These are phyloP conservation scores for Phylloscopus whistleri DNA, from an alignment of 2,113 vertebrate species.

Conservation along the genomic window DNA sequence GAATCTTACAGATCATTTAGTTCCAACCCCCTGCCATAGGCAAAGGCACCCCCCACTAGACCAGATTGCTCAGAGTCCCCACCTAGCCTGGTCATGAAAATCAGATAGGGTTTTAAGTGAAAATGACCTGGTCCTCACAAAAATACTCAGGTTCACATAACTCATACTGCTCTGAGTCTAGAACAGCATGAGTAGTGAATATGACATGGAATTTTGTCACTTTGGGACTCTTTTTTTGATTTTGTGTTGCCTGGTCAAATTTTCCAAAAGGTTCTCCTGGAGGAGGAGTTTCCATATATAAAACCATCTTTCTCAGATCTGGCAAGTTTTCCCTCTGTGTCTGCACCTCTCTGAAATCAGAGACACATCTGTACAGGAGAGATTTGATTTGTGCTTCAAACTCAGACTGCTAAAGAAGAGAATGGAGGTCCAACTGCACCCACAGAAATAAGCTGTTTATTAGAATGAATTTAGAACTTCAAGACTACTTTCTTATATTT, in stretches of 20 bases:
- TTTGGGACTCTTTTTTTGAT: neutral
- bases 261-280: neutral
- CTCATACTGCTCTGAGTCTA: neutral
- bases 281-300: neutral
- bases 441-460: neutral
- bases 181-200: accelerated
- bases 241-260: neutral
- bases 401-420: neutral
- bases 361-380: neutral
- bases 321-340: neutral
- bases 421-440: neutral
- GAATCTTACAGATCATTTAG: neutral
- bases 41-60: neutral
- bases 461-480: neutral
- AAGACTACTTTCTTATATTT: neutral
- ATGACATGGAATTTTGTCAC: neutral
- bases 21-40: neutral
- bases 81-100: neutral
- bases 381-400: neutral
- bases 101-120: neutral
- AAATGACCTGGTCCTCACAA: neutral
- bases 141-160: neutral
- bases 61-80: neutral
- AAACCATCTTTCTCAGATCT: neutral
- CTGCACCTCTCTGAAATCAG: neutral